Percentiles rank a stretch among this genome's conserved stretches.
Conservation (phyloP, 2,797 vertebrate species). For the Pelodytes ibericus region DNA sequence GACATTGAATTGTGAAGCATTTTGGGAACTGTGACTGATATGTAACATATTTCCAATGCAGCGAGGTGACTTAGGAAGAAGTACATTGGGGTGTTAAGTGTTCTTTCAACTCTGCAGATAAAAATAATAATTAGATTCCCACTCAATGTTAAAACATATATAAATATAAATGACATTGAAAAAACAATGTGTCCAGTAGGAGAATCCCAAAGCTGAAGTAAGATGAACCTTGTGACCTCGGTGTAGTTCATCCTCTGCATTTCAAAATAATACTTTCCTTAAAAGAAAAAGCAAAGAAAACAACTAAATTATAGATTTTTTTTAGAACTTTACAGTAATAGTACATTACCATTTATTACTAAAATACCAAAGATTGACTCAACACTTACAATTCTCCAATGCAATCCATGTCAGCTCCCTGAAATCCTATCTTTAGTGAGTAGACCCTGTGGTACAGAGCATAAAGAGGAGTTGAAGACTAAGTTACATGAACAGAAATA, state of each 20-base stretch:
- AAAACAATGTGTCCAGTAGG: slow-evolving; percentile 28
- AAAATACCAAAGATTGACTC: no score
- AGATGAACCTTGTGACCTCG: slow-evolving; percentile 30
- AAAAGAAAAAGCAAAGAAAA: background rate
- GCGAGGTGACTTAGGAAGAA: slow-evolving; percentile 40
- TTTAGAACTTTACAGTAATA: no score
- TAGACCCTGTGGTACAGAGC: no score
- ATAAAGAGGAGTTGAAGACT: no score
- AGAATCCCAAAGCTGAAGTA: slow-evolving; percentile 43
- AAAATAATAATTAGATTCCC: slow-evolving; percentile 46
- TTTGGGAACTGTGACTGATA: slow-evolving; percentile 45
- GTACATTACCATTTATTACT: no score
- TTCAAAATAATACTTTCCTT: background rate
- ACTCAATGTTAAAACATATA: slow-evolving; percentile 36
- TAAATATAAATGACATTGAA: slow-evolving; percentile 21
- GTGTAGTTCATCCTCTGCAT: slow-evolving; percentile 35
- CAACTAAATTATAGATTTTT: no score
- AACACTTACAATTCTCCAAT: no score
- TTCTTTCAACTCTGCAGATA: slow-evolving; percentile 34
- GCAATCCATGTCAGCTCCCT: no score
- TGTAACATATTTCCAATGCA: slow-evolving; percentile 42
- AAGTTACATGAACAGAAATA: no score
- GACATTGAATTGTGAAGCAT: slow-evolving; percentile 32
- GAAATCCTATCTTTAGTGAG: no score
- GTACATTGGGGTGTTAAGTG: slow-evolving; percentile 40